phyloP scores from a whole-genome alignment of 1,140 invertebrate species.

The Capitella teleta region DNA sequence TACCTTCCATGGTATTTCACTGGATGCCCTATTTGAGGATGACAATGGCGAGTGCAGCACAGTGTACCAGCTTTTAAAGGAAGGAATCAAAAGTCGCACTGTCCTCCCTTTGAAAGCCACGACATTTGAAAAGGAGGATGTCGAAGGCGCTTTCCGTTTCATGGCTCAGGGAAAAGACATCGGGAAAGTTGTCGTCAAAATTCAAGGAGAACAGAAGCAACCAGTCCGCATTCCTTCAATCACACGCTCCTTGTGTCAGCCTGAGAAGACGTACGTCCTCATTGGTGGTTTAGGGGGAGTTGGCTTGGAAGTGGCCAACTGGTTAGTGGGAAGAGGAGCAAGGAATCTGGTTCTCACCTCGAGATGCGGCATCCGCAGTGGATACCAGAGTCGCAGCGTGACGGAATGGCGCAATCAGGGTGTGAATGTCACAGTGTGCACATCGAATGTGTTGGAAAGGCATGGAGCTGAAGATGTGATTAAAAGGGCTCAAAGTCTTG shows the following conservation, averaged over 20 bases:
- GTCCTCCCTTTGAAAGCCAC: constrained; percentile 70
- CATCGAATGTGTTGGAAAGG: constrained; percentile 51
- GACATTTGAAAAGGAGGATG: constrained; percentile 67
- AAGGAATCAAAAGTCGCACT: constrained; percentile 72
- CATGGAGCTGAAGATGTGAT: constrained; percentile 58
- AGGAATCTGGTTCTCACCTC: constrained; percentile 69
- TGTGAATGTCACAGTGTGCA: constrained; percentile 58
- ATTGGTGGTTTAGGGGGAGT: constrained; percentile 78
- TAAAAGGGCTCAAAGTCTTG: constrained; percentile 55
- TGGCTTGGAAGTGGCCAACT: constrained; percentile 74
- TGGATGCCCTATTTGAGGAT: constrained; percentile 75
- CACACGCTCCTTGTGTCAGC: constrained; percentile 72
- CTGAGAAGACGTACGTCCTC: constrained; percentile 70
- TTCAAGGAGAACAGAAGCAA: not conserved
- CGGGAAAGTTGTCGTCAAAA: constrained; percentile 82
- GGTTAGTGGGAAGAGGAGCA: constrained; percentile 71
- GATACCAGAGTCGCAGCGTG: constrained; percentile 57
- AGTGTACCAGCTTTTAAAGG: constrained; percentile 59
- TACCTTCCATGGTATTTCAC: constrained; percentile 89
- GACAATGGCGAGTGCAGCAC: constrained; percentile 57
- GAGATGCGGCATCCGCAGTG: constrained; percentile 68
- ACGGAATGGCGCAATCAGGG: constrained; percentile 36
- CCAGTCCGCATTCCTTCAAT: constrained; percentile 48
- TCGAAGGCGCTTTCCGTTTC: constrained; percentile 80
- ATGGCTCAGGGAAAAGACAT: constrained; percentile 95